Base-by-base conservation (phyloP, 2,113 vertebrate genomes). In the Budorcas taxicolor region DNA sequence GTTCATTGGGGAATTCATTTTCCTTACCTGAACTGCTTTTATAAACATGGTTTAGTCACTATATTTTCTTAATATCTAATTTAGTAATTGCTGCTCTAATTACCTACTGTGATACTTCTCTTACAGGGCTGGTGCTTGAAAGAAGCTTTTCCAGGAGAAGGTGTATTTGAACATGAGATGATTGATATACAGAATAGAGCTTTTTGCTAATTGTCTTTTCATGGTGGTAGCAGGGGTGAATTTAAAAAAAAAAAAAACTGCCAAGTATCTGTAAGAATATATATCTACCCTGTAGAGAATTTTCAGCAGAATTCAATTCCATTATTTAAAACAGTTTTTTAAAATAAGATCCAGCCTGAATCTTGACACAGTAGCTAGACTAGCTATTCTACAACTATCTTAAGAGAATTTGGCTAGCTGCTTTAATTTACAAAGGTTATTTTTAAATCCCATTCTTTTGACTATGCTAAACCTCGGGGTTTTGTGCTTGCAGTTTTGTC, bases 51-150 rank as follows among this genome's bases (percentile, higher is more conserved):
- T 76, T 29, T 78, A 53, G 53, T 58, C 9, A 27, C 3, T 67
- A 7, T 58, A 3, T 57, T 87, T 85, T 58, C 50, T 71, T 82
- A 71, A 14, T 16, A 31, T 64, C 25, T 88, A 91, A 25, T 4
- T 57, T 88, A 50, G 5, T 87, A 29, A 40, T 67, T 96, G 15
- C 47, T 33, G 25, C 21, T 53, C 81, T 94, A 47, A 86, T 76
- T 47, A 19, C 23, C 45, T 45, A 8, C 12, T 80, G 33, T 95
- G 55, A 50, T 67, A 71, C 53, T 96, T 91, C 50, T 97, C 78
- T 87, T 93, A 43, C 90, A 98, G 96, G 53, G 47, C 83, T 88
- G 81, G 12, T 45, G 19, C 58, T 40, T 84, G 17, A 55, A 90
- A 83, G 97, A 31, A 94, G 43, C 55, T 86, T 76, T 90, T 62